Base-by-base conservation (phyloP, 1,140 invertebrate genomes). In the Megathymus violae region DNA sequence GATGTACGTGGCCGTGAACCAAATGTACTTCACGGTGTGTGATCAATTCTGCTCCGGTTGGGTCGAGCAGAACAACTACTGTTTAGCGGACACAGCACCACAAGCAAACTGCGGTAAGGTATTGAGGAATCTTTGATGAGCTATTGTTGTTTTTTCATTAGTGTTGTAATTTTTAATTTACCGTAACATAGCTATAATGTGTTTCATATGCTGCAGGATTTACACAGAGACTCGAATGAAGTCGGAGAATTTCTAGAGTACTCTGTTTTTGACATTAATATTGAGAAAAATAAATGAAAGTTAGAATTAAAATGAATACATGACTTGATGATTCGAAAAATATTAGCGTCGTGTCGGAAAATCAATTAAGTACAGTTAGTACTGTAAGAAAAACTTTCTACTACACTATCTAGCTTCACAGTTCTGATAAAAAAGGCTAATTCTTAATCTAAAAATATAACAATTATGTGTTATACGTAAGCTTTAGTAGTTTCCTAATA, bases 131-230 rank as follows among this genome's bases (percentile, higher is more conserved):
- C 50, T 74, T 47, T 75, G 70, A 80, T 78, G 78, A 81, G 78
- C 82, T 75, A 87, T 87, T 87, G 84, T 85, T 85, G 77, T 75
- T 78, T 73, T 76, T 82, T 74, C 75, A 73, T 78, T 73, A 78
- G 47, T 78, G 70, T 73, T 54, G 75, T 78, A 81, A 80, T 60
- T 34, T 58, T 22, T 54, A 59, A 58, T 46, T 44, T 31, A 36
- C 9, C 15, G 15, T 50, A 46, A 10, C 17, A 25, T 14, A 50
- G 38, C 25, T n/a, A n/a, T 44, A 11, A 31, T 16, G 15, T 44
- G 16, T 44, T 34, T 22, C n/a, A 22, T 22, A 3, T 22, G 19
- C 19, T 2, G 19, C n/a, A n/a, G n/a, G n/a, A n/a, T n/a, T n/a
- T n/a, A n/a, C n/a, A n/a, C n/a, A n/a, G n/a, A n/a, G n/a, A n/a